A percentile compares a stretch with the other conserved stretches of the same genome.
Conservation (phyloP, 1,140 invertebrate genomes). For the Papilio dardanus region DNA sequence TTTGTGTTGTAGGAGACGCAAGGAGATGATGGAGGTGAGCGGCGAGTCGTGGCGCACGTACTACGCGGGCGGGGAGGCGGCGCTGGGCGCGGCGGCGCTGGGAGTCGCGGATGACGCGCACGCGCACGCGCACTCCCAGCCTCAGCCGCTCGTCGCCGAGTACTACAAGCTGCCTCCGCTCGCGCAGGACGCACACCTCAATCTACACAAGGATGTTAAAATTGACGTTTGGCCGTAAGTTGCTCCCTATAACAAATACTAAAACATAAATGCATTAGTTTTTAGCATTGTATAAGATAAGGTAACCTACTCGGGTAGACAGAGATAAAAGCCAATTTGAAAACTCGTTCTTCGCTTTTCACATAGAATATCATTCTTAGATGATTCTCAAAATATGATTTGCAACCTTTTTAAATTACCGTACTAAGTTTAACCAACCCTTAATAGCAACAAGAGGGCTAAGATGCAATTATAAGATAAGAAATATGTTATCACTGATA, state of each 20-base stretch:
- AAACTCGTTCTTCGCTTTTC: neutral
- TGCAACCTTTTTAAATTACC: neutral
- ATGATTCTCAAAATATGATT: neutral
- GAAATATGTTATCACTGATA: too few species aligned
- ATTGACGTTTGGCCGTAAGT: slow-evolving; percentile 79
- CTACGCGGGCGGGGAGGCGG: slow-evolving; percentile 70
- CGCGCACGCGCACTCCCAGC: slow-evolving; percentile 47
- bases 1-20: slow-evolving; percentile 71
- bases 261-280: neutral
- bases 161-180: slow-evolving; percentile 80
- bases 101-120: slow-evolving; percentile 62
- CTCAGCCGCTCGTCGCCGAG: slow-evolving; percentile 70
- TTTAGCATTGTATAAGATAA: neutral
- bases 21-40: slow-evolving; percentile 78
- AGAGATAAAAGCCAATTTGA: neutral
- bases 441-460: too few species aligned
- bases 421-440: too few species aligned
- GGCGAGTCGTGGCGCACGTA: slow-evolving; percentile 75
- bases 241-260: neutral
- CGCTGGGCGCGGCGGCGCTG: slow-evolving; percentile 68
- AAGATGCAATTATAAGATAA: too few species aligned
- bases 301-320: neutral
- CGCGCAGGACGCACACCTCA: slow-evolving; percentile 69
- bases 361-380: neutral
- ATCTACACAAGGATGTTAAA: slow-evolving; percentile 73